Evolutionary conservation across 2,888 invertebrate genomes (phyloP).

Genomic region (Macrophya alboannulata): DNA sequence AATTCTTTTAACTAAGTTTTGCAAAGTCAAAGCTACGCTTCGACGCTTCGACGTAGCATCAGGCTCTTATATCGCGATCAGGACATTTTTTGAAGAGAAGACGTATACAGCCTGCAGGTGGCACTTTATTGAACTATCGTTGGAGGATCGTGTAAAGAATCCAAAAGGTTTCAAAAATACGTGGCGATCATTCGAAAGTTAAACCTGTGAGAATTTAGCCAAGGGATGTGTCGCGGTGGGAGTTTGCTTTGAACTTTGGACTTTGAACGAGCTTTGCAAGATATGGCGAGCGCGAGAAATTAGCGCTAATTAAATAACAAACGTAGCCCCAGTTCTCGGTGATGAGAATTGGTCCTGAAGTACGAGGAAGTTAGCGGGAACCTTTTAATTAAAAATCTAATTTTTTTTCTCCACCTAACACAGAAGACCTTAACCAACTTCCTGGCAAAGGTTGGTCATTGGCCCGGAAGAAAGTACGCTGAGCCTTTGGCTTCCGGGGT

Average conservation of each 20-base stretch:
- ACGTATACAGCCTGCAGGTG: background rate
- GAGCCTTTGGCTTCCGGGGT: conserved; percentile 69
- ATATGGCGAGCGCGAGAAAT: conserved; percentile 10
- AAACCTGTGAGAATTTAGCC: background rate
- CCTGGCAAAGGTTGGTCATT: conserved; percentile 62
- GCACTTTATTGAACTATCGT: background rate
- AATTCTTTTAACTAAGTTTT: background rate
- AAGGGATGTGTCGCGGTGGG: background rate
- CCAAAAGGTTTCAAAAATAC: background rate
- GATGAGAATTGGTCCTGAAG: background rate
- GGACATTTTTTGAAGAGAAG: background rate
- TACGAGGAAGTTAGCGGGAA: background rate
- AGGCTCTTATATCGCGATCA: background rate
- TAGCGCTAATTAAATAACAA: conserved; percentile 36
- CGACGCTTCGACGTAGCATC: background rate
- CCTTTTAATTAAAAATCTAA: conserved; percentile 3
- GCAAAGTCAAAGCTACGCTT: background rate
- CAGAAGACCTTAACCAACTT: conserved; percentile 6
- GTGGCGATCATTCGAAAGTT: background rate
- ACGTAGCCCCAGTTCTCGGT: background rate
- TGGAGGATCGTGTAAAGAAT: background rate
- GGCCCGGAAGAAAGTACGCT: conserved; percentile 71
- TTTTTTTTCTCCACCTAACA: background rate
- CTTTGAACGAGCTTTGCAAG: background rate
- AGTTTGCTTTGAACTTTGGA: background rate